Evolutionary conservation across 2,888 invertebrate species (phyloP).

Genomic region (Amphiduros pacificus): DNA sequence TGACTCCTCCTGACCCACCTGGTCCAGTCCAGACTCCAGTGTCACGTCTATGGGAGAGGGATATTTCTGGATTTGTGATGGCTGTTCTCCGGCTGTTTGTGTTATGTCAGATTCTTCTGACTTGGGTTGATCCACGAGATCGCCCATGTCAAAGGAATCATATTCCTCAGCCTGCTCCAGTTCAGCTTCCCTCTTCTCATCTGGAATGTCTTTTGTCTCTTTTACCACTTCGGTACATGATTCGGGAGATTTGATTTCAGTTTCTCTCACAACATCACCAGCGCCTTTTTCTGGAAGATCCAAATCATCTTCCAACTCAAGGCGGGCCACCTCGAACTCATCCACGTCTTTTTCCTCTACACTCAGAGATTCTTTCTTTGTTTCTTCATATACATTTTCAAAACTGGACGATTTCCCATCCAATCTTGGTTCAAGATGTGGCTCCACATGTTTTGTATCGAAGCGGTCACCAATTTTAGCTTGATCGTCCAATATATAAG

Average conservation of each 20-base stretch:
- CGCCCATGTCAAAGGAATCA: constrained; percentile 19
- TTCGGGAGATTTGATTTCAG: too few relatives aligned
- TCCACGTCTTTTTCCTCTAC: constrained; percentile 28
- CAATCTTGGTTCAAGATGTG: constrained; percentile 34
- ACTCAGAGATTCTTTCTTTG: constrained; percentile 24
- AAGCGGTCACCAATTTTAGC: constrained; percentile 49
- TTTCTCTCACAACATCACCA: constrained; percentile 25
- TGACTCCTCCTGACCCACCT: constrained; percentile 32
- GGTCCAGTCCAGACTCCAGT: constrained; percentile 46
- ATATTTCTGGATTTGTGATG: constrained; percentile 12
- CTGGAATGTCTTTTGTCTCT: constrained; percentile 4
- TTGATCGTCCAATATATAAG: constrained; percentile 2
- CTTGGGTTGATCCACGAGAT: constrained; percentile 7
- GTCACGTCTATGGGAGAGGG: constrained; percentile 43
- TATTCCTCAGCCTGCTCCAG: constrained; percentile 25
- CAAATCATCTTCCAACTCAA: constrained; percentile 30
- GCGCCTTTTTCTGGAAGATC: constrained; percentile 29
- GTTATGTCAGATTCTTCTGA: constrained; percentile 12
- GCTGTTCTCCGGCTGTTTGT: neutral
- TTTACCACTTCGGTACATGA: constrained; percentile 18
- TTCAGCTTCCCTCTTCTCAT: constrained; percentile 10
- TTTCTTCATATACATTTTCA: constrained; percentile 44
- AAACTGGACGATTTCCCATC: constrained; percentile 44
- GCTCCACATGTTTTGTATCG: constrained; percentile 45
- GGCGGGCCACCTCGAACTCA: constrained; percentile 17